Base-by-base conservation (phyloP, 2,888 invertebrate species). In the Sialis fuliginosa region DNA sequence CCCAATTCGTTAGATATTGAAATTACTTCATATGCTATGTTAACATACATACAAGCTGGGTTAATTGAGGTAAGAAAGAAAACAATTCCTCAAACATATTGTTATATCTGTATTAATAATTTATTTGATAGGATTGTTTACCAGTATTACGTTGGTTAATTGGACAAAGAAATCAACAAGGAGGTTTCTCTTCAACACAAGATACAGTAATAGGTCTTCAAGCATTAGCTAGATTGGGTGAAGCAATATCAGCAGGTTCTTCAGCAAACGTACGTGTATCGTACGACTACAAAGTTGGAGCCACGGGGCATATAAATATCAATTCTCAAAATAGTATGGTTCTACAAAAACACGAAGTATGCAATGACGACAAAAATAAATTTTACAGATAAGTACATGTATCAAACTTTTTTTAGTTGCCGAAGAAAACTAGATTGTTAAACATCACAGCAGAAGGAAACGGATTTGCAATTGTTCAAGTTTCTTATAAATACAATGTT, bases 1-100 rank as follows among this genome's bases (percentile, higher is more conserved):
- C 79, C 86, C 0, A 74, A 75, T 49, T 79, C 85, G 0, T 75
- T 82, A 1, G 79, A 84, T 54, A 77, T 95, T 5, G 88, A 89
- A 62, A 86, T 89, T 54, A 92, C 95, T 0, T 79, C 93, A 0
- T 96, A 95, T 63, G 85, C 81, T 0, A 66, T 96, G 48, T 68
- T 91, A 47, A 79, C 87, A 0, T 77, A 78, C 59, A 57, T 79
- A 9, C 69, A 72, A 48, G 63, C 64, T 4, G 66, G 65, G 48
- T 52, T 62, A 43, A 49, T 64, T 6, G 59, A 58, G 49, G 43
- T 43, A 43, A 6, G 8, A 31, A 43, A 37, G 7, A 37, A 10
- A 10, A 10, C 7, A 37, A 37, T 5, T 37, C n/a, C 2, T 35
- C 7, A 37, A 10, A 22, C 22, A 22, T 4, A 22, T 22, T 22